phyloP scores from a whole-genome alignment of 2,113 vertebrate species.

The Colaptes auratus region DNA sequence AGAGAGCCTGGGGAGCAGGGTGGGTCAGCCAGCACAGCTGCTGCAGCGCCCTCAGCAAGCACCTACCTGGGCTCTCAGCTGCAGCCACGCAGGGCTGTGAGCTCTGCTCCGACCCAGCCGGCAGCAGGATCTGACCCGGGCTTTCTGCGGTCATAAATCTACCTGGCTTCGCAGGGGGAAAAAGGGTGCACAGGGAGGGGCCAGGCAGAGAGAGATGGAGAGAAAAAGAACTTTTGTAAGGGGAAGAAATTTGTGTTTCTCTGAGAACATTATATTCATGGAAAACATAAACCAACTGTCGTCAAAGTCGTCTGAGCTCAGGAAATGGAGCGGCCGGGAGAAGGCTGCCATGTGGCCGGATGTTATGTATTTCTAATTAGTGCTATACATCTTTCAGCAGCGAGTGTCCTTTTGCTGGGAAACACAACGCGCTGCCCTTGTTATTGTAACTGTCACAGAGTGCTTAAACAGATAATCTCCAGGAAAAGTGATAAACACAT shows the following conservation, averaged over 20 bases:
- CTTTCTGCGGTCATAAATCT: conserved; percentile 29
- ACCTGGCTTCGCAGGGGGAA: conserved; percentile 26
- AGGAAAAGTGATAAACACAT: conserved; percentile 87
- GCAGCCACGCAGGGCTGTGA: not conserved
- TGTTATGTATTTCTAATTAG: conserved; percentile 99
- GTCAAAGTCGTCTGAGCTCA: conserved; percentile 96
- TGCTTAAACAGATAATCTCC: conserved; percentile 88
- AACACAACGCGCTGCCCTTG: conserved; percentile 85
- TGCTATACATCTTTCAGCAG: conserved; percentile 99
- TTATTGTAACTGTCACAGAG: conserved; percentile 90
- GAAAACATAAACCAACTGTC: conserved; percentile 95
- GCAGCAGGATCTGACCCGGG: not conserved
- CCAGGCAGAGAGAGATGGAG: not conserved
- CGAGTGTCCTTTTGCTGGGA: conserved; percentile 94
- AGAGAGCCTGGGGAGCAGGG: not conserved
- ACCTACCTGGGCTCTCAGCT: not conserved
- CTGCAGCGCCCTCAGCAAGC: conserved; percentile 17
- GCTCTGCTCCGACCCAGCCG: not conserved
- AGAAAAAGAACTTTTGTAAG: conserved; percentile 34
- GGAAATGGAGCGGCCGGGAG: conserved; percentile 96
- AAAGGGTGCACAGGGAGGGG: not conserved
- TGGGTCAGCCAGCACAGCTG: not conserved
- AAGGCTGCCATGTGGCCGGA: conserved; percentile 99
- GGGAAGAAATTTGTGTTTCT: conserved; percentile 73
- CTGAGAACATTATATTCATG: conserved; percentile 83